These are phyloP conservation scores for Xanthorhoe designata DNA, from an alignment of 2,888 invertebrate species.

Conservation along the genomic window DNA sequence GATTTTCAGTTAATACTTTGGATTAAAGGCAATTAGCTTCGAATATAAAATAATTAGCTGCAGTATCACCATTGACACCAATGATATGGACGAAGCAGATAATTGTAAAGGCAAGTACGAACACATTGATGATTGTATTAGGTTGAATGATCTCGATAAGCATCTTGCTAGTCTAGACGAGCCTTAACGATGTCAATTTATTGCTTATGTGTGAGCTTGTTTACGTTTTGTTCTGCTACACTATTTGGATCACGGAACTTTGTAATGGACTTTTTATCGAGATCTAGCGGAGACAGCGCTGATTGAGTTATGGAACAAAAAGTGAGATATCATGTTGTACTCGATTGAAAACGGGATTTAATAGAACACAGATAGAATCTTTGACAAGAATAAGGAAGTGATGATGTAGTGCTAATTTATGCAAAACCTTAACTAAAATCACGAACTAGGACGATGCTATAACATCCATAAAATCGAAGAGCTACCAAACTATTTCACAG, in stretches of 20 bases:
- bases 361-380: not conserved
- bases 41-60: not conserved
- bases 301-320: constrained; percentile 37
- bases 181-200: constrained; percentile 38
- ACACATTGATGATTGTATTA: not conserved
- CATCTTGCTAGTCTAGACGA: constrained; percentile 7
- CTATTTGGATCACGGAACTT: constrained; percentile 44
- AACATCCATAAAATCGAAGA: constrained; percentile 18
- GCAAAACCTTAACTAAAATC: constrained; percentile 6
- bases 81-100: not conserved
- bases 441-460: constrained; percentile 17
- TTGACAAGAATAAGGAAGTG: constrained; percentile 13
- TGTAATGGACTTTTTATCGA: constrained; percentile 30
- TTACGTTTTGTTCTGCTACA: constrained; percentile 41
- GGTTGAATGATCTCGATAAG: constrained; percentile 1
- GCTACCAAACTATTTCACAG: constrained; percentile 18
- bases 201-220: constrained; percentile 32
- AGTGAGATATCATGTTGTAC: constrained; percentile 15
- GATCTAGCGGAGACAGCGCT: constrained; percentile 23
- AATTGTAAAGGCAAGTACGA: not conserved
- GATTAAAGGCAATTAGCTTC: not conserved
- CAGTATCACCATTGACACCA: not conserved
- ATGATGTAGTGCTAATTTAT: constrained; percentile 8
- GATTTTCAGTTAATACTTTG: not conserved
- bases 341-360: constrained; percentile 21